phyloP scores from a whole-genome alignment of 2,797 vertebrate species.

The Poeciliopsis paucimaculata region DNA sequence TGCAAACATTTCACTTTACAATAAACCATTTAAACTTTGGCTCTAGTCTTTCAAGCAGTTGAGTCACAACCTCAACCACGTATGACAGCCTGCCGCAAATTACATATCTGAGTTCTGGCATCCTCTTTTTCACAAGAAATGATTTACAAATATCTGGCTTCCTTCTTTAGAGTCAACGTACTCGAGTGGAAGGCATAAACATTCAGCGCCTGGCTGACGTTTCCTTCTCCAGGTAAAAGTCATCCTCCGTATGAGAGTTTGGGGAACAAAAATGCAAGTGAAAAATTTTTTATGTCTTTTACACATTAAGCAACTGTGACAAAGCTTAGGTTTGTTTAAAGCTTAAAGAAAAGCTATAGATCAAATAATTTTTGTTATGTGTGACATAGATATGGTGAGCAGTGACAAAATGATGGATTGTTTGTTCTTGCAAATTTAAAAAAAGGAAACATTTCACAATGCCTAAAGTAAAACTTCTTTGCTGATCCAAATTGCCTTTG shows the following conservation, averaged over 20 bases:
- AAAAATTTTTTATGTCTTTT: not conserved
- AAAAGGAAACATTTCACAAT: not conserved
- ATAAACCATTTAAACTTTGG: not conserved
- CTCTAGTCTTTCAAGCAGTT: not conserved
- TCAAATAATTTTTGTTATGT: not conserved
- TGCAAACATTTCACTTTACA: not conserved
- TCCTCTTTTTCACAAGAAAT: not conserved
- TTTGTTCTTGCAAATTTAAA: not conserved
- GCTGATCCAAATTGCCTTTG: not conserved
- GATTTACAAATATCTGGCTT: not conserved
- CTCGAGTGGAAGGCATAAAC: not conserved
- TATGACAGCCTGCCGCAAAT: not conserved
- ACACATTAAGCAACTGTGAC: not conserved
- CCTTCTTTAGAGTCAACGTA: not conserved
- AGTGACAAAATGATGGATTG: slow-evolving; percentile 2
- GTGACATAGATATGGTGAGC: not conserved
- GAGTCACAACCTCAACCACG: not conserved
- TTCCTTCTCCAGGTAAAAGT: not conserved
- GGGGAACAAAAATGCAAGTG: not conserved
- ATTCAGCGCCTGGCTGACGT: not conserved
- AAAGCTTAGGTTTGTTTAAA: not conserved
- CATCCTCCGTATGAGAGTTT: not conserved
- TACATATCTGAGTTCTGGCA: not conserved
- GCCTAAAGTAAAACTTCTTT: not conserved
- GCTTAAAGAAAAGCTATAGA: not conserved